Base-by-base conservation (phyloP, 1,140 invertebrate genomes). In the Pachypeltis micranthus region DNA sequence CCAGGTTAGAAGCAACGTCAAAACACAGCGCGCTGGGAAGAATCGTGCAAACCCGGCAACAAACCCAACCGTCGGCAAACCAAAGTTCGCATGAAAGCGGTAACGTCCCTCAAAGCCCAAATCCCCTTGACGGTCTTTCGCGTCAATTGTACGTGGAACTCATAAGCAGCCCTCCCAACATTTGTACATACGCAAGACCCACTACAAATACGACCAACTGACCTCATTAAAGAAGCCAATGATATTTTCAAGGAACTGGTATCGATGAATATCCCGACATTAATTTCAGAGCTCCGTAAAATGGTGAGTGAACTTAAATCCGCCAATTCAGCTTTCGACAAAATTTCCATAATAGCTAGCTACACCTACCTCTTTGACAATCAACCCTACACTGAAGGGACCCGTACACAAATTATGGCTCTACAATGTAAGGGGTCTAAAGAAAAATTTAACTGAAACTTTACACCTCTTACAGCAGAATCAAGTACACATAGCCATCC, bases 261-360 rank as follows among this genome's bases (percentile, higher is more conserved):
- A 7, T 10, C 47, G 4, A 51, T 51, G 47, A 21, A 21, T 16
- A 51, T 51, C 23, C 47, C 47, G 4, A 3, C 12, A 21, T 16
- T 51, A 7, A 51, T 51, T 21, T 4, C 7, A 14, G 47, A 51
- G 12, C 47, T 51, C 10, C 47, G 47, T 51, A 7, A 21, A 51
- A 51, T 51, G 47, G 47, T 51, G 19, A 51, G 47, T 21, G 47
- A 51, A 21, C 47, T 51, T 21, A 51, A 51, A 21, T 51, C 47
- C 4, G 47, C 19, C 10, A 4, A 10, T 21, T 51, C 47, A 10
- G 47, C 47, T 4, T 51, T 14, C 23, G 47, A 51, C 4, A 51
- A 51, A 51, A 21, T 51, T 4, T 14, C 47, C 10, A 21, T 51
- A 14, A 21, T 51, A 4, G 7, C 47, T 16, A 51, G 23, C 4